These are phyloP conservation scores for Dascyllus trimaculatus DNA, from an alignment of 2,113 vertebrate species.

Conservation along the genomic window DNA sequence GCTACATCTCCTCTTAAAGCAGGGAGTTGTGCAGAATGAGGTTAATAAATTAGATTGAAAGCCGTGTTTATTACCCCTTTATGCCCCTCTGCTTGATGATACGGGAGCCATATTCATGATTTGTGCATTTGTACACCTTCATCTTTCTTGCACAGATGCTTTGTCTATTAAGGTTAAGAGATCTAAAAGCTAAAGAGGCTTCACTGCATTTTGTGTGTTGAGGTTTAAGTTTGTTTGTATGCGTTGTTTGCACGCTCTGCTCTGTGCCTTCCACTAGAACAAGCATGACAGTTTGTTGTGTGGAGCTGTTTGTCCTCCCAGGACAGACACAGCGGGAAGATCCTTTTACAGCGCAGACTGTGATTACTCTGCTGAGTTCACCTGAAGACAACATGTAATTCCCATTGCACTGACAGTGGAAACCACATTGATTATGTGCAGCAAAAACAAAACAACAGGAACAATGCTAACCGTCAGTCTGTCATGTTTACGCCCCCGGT, in stretches of 20 bases:
- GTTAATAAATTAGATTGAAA: no score
- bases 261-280: no score
- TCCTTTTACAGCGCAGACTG: slow-evolving; percentile 12
- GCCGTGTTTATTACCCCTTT: not conserved
- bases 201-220: not conserved
- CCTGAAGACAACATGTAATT: slow-evolving; percentile 45
- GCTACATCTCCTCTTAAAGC: no score
- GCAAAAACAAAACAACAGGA: slow-evolving; percentile 42
- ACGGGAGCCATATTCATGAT: not conserved
- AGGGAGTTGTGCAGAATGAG: no score
- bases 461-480: slow-evolving; percentile 35
- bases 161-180: not conserved
- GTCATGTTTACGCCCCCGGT: slow-evolving; percentile 17
- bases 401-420: slow-evolving; percentile 18
- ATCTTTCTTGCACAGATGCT: not conserved
- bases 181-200: not conserved
- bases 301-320: not conserved
- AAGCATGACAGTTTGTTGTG: slow-evolving; percentile 27
- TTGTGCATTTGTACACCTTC: not conserved
- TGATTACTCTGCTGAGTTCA: slow-evolving; percentile 45
- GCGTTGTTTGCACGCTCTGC: slow-evolving; percentile 4
- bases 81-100: not conserved
- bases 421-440: slow-evolving; percentile 38
- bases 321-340: slow-evolving; percentile 23
- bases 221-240: not conserved